phyloP scores from a whole-genome alignment of 2,888 invertebrate species.

The Chydorus sphaericus region DNA sequence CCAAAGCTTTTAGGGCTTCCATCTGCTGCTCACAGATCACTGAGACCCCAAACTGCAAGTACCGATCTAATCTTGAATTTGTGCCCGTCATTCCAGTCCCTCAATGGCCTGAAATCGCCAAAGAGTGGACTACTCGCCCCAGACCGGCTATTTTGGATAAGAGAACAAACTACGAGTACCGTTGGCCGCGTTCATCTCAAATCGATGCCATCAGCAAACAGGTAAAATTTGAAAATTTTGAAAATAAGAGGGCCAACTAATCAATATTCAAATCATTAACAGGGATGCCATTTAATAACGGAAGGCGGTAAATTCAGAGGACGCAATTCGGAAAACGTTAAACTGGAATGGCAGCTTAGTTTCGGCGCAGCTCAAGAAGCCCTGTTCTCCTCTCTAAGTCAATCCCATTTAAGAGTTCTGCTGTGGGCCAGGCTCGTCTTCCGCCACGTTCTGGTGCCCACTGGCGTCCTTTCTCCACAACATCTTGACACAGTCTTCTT shows the following conservation, averaged over 20 bases:
- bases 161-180: conserved; percentile 38
- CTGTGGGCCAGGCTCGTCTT: conserved; percentile 49
- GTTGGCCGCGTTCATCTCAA: conserved; percentile 55
- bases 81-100: conserved; percentile 24
- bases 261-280: too few relatives aligned
- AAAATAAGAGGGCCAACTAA: too few relatives aligned
- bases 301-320: conserved; percentile 49
- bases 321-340: conserved; percentile 42
- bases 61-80: conserved; percentile 6
- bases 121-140: conserved; percentile 47
- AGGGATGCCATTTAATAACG: conserved; percentile 55
- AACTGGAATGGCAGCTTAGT: conserved; percentile 60
- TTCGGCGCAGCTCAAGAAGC: conserved; percentile 63
- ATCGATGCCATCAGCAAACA: conserved; percentile 45
- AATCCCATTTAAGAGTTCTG: conserved; percentile 54
- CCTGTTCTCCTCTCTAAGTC: conserved; percentile 52
- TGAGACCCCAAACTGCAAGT: conserved; percentile 3
- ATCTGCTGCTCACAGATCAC: conserved; percentile 37
- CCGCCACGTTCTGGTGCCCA: conserved; percentile 53
- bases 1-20: conserved; percentile 47
- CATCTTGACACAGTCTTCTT: conserved; percentile 59
- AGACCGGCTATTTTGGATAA: conserved; percentile 41
- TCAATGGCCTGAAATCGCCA: conserved; percentile 54
- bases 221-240: too few relatives aligned
- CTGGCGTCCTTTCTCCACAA: conserved; percentile 46